Evolutionary conservation across 2,797 vertebrate species (phyloP).

Genomic region (Malacoctenus gilli): DNA sequence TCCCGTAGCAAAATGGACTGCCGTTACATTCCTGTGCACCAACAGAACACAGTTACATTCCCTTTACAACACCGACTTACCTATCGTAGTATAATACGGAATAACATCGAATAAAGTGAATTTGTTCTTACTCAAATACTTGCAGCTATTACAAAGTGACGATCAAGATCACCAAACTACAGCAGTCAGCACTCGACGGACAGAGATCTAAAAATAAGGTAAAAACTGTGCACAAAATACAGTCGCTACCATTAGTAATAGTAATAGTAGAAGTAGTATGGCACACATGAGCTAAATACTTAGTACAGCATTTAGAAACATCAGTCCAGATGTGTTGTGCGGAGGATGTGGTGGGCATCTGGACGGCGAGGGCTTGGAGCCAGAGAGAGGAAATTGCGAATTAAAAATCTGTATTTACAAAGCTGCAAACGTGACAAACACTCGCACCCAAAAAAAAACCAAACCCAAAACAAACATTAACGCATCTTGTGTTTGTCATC

Average conservation of each 20-base stretch:
- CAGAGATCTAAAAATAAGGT: constrained; percentile 46
- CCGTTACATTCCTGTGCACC: constrained; percentile 48
- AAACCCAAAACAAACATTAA: constrained; percentile 29
- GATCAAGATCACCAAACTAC: constrained; percentile 63
- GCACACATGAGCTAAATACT: constrained; percentile 69
- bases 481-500: constrained; percentile 6
- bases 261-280: constrained; percentile 56
- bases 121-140: constrained; percentile 45
- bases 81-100: constrained; percentile 38
- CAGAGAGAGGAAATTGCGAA: constrained; percentile 33
- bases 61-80: constrained; percentile 47
- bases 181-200: constrained; percentile 56
- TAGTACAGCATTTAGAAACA: constrained; percentile 63
- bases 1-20: constrained; percentile 53
- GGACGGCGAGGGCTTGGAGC: constrained; percentile 55
- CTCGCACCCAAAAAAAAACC: background rate
- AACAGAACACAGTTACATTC: constrained; percentile 48
- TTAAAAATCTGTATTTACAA: constrained; percentile 18
- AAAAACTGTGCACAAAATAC: constrained; percentile 58
- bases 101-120: constrained; percentile 56
- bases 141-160: constrained; percentile 55
- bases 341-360: constrained; percentile 15
- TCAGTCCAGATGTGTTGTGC: constrained; percentile 44
- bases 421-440: constrained; percentile 20
- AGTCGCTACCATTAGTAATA: constrained; percentile 61